These are phyloP conservation scores for Trematocara stigmaticum DNA, from an alignment of 2,113 vertebrate genomes.

Conservation along the genomic window DNA sequence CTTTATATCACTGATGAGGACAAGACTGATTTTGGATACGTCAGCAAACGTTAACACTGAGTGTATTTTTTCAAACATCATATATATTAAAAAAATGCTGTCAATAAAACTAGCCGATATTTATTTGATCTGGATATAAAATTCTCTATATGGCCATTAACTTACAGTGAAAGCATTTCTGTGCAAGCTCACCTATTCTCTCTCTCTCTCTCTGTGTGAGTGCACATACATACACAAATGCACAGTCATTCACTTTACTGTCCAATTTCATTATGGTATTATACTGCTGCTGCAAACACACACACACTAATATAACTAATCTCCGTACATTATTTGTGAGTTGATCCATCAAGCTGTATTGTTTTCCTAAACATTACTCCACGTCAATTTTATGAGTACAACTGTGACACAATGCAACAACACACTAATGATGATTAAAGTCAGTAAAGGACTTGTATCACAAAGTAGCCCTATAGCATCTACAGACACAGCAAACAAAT, in stretches of 20 bases:
- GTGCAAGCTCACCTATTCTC: neutral
- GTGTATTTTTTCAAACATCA: neutral
- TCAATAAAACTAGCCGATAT: neutral
- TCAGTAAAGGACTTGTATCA: neutral
- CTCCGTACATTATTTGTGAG: neutral
- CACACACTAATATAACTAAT: neutral
- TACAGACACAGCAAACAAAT: neutral
- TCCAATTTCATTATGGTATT: neutral
- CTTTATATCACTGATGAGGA: neutral
- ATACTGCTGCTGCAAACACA: conserved; percentile 10
- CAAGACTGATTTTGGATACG: neutral
- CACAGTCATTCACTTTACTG: neutral
- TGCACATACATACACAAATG: neutral
- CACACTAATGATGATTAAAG: neutral
- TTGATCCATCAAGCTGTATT: neutral
- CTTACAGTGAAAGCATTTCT: neutral
- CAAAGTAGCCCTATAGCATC: neutral
- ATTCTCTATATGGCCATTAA: neutral
- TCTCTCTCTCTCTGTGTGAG: neutral
- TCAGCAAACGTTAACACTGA: neutral
- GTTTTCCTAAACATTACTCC: neutral
- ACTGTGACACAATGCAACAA: neutral
- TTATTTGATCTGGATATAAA: neutral
- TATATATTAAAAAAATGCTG: neutral
- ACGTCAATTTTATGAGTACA: neutral